Evolutionary conservation across 2,113 vertebrate species (phyloP).

Genomic region (Podocnemis expansa): DNA sequence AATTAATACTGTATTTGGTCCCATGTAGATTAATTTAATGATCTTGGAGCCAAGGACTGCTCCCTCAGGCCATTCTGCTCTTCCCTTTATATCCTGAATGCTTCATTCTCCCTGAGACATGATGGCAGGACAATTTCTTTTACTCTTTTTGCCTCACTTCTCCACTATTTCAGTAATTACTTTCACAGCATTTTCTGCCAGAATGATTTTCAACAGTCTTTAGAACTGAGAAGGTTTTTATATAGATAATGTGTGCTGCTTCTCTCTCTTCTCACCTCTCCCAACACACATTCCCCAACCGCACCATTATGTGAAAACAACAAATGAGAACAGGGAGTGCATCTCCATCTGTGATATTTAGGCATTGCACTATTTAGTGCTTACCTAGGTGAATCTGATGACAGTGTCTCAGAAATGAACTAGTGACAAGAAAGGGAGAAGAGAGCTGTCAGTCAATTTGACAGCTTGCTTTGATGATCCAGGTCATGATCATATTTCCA

Average conservation of each 20-base stretch:
- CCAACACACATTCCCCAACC: neutral
- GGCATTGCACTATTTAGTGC: neutral
- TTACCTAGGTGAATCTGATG: neutral
- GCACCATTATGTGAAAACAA: neutral
- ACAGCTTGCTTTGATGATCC: neutral
- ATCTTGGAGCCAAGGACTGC: neutral
- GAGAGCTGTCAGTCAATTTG: neutral
- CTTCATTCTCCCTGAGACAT: neutral
- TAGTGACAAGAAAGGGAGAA: neutral
- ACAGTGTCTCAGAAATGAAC: neutral
- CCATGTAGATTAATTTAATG: neutral
- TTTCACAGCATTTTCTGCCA: neutral
- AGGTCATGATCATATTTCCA: neutral
- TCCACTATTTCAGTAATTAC: neutral
- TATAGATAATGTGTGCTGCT: neutral
- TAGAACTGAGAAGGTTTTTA: neutral
- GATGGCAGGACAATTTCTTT: neutral
- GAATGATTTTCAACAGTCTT: neutral
- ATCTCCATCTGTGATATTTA: rapidly evolving
- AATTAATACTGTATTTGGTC: neutral
- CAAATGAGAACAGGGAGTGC: rapidly evolving
- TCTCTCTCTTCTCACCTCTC: neutral
- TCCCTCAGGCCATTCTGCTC: neutral
- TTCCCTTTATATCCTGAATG: neutral
- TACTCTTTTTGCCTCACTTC: neutral